Percentiles rank a stretch among this genome's conserved stretches.
Evolutionary conservation across 2,888 invertebrate genomes (phyloP).

Genomic region (Timema cristinae): DNA sequence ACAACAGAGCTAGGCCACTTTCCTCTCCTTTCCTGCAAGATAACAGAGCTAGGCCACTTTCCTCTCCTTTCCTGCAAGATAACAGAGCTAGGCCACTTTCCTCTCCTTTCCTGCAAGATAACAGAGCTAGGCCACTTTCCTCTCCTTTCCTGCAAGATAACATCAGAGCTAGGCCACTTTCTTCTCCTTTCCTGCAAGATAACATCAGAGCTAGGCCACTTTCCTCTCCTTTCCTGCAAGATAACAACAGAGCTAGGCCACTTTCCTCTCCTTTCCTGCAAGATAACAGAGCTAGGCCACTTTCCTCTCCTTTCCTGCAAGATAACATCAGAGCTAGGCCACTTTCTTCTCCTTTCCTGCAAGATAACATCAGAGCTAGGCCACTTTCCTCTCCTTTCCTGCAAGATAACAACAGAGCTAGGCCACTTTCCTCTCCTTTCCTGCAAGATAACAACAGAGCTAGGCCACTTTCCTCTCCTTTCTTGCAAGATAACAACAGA

Average conservation of each 20-base stretch:
- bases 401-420: constrained; percentile 34
- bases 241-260: too few species aligned
- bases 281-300: constrained; percentile 25
- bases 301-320: constrained; percentile 66
- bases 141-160: constrained; percentile 66
- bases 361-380: constrained; percentile 32
- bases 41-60: too few species aligned
- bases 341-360: constrained; percentile 64
- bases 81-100: too few species aligned
- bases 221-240: constrained; percentile 66
- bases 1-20: too few species aligned
- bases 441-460: constrained; percentile 44
- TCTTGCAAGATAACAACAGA: constrained; percentile 48
- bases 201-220: too few species aligned
- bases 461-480: constrained; percentile 53
- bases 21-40: constrained; percentile 66
- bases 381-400: constrained; percentile 63
- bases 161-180: too few species aligned
- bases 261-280: constrained; percentile 65
- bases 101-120: constrained; percentile 66
- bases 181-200: constrained; percentile 66
- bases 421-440: constrained; percentile 57
- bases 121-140: too few species aligned
- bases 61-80: constrained; percentile 66
- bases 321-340: too few species aligned